Conservation (phyloP, 1,140 invertebrate genomes). For the Dendrolimus kikuchii region DNA sequence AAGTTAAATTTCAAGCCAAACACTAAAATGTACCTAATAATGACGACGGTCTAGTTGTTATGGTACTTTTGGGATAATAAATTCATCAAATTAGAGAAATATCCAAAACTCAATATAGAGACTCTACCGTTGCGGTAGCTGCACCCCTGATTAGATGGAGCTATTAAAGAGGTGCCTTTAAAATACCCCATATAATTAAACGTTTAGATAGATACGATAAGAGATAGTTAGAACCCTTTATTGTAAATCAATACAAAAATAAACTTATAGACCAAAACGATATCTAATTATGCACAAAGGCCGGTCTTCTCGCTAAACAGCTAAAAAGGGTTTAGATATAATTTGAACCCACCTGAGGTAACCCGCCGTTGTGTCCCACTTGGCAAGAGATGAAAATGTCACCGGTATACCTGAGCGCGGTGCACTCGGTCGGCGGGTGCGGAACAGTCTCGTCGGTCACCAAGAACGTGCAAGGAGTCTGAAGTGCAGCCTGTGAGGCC, state of each 20-base stretch:
- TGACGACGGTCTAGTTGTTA: no score
- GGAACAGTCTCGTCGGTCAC: constrained; percentile 53
- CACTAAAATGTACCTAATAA: no score
- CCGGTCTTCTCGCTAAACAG: not conserved
- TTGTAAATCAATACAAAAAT: not conserved
- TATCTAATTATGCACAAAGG: not conserved
- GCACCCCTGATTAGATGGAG: no score
- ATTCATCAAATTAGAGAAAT: no score
- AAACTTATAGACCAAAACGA: not conserved
- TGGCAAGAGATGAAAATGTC: constrained; percentile 48
- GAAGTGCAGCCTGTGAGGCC: constrained; percentile 20
- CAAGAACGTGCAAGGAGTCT: constrained; percentile 42
- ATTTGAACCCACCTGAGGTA: constrained; percentile 38
- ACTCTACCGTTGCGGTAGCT: no score
- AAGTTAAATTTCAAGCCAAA: no score
- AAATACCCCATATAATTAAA: no score
- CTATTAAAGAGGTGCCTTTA: no score
- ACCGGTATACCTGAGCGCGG: constrained; percentile 23
- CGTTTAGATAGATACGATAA: no score
- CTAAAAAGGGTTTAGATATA: not conserved
- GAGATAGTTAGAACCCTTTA: no score
- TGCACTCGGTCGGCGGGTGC: constrained; percentile 39
- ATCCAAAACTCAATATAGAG: no score
- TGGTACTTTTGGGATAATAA: no score
- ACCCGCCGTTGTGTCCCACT: constrained; percentile 50